A percentile compares a stretch with the other conserved stretches of the same genome.
These are phyloP conservation scores for Champsocephalus gunnari DNA, from an alignment of 2,797 vertebrate genomes.

Conservation along the genomic window DNA sequence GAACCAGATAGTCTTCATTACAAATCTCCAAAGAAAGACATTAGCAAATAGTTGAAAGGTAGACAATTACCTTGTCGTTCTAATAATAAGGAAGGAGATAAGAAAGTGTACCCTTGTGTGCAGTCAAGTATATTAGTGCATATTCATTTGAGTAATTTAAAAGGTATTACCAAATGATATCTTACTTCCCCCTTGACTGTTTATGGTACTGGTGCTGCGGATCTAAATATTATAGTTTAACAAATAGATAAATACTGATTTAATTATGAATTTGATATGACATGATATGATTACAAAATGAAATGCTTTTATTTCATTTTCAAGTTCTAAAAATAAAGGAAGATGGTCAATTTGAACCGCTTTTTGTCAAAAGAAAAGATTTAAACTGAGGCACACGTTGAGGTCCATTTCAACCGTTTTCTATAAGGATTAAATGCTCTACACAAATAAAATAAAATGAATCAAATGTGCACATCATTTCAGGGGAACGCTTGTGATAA, in stretches of 20 bases:
- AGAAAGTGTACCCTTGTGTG: conserved; percentile 29
- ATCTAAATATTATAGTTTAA: neutral
- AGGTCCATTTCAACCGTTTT: conserved; percentile 22
- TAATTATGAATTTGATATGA: neutral
- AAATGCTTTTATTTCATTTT: neutral
- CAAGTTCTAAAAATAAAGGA: neutral
- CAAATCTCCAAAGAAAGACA: conserved; percentile 39
- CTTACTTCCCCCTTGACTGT: neutral
- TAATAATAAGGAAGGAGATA: conserved; percentile 44
- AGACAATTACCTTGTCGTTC: conserved; percentile 36
- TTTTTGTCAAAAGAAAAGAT: neutral
- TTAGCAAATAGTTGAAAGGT: conserved; percentile 31
- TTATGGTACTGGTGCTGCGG: neutral
- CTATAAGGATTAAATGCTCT: neutral
- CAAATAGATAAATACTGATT: neutral
- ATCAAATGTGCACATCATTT: conserved; percentile 33
- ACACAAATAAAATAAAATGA: conserved; percentile 32
- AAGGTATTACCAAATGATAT: conserved; percentile 3
- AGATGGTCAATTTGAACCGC: neutral
- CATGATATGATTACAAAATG: neutral
- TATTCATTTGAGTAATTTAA: conserved; percentile 24
- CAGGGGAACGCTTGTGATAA: conserved; percentile 15
- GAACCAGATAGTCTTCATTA: conserved; percentile 38
- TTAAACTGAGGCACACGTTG: neutral
- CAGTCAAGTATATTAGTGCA: conserved; percentile 29